These are phyloP conservation scores for Triplophysa rosa DNA, from an alignment of 2,113 vertebrate genomes.

Conservation along the genomic window DNA sequence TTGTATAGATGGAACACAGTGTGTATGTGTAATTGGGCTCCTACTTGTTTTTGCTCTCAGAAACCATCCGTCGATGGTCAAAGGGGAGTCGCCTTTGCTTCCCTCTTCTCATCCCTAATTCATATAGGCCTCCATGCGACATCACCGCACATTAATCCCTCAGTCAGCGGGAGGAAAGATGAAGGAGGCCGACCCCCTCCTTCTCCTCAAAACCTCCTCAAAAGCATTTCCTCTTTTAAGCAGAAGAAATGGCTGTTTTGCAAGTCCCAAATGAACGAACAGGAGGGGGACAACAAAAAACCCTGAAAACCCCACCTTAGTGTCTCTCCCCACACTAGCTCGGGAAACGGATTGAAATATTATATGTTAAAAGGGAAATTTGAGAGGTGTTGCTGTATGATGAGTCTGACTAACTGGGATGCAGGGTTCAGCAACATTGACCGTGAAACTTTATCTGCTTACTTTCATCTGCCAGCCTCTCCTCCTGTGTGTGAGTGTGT, in stretches of 20 bases:
- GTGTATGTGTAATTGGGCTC: constrained; percentile 42
- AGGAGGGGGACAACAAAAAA: constrained; percentile 61
- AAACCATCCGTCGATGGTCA: constrained; percentile 55
- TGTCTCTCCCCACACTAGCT: not conserved
- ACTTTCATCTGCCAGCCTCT: constrained; percentile 46
- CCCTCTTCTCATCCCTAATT: constrained; percentile 66
- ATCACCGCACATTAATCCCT: constrained; percentile 55
- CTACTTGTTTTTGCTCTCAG: constrained; percentile 71
- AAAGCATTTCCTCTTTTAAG: constrained; percentile 61
- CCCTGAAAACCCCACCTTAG: constrained; percentile 63
- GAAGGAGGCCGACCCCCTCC: constrained; percentile 23
- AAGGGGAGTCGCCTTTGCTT: constrained; percentile 39
- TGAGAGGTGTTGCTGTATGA: constrained; percentile 46
- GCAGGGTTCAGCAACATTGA: constrained; percentile 58
- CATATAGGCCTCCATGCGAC: constrained; percentile 62
- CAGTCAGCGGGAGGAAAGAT: constrained; percentile 28
- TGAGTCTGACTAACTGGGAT: constrained; percentile 45
- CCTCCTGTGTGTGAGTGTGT: constrained; percentile 8
- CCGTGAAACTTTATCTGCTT: constrained; percentile 44
- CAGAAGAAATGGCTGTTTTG: constrained; percentile 64
- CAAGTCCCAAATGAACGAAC: constrained; percentile 55
- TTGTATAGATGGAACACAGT: constrained; percentile 18
- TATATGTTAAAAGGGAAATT: constrained; percentile 56
- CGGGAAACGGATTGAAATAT: constrained; percentile 44
- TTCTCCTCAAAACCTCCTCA: constrained; percentile 41